Evolutionary conservation across 2,888 invertebrate species (phyloP), one percentile per base, ranked within the genome.

Genomic region (Melitaea athalia): DNA sequence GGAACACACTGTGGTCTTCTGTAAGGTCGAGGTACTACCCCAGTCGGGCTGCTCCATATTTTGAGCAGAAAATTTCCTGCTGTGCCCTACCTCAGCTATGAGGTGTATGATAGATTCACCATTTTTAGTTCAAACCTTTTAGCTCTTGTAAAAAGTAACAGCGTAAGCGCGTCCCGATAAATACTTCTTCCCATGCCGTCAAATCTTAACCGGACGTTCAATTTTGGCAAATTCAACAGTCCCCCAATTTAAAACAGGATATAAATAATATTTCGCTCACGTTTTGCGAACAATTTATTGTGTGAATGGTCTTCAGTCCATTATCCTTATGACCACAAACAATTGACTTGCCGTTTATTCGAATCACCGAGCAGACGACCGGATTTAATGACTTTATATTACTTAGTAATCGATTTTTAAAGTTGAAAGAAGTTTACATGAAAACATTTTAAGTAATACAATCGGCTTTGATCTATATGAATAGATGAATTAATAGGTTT

Each of bases 231-330:
- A 82, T 78, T 85, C 81, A 76, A 69, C 71, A 72, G 74, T 76
- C 76, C 83, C 86, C 87, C 84, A 83, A 84, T 86, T 85, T 82
- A 75, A 82, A 76, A 83, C 88, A 87, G 89, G 74, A 76, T 69
- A 71, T 60, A 64, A 64, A 69, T 74, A 66, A 72, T 74, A 69
- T 69, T 74, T 74, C 73, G 65, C 72, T 73, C 69, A 75, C 72
- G 70, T 74, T 74, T 70, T 69, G 65, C 66, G 69, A 67, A 70
- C 67, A 61, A 73, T 68, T 69, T 55, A 31, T 63, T 62, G 63
- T 68, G 63, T 33, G 70, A 65, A 72, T 60, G 65, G 70, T 52
- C 68, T 64, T 72, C 69, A 60, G 52, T 33, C 45, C 17, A 70
- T 70, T 68, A 66, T 42, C 43, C 55, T 53, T 63, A 55, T 50